Base-by-base conservation (phyloP, 2,113 vertebrate genomes). In the Gallinago undulata region DNA sequence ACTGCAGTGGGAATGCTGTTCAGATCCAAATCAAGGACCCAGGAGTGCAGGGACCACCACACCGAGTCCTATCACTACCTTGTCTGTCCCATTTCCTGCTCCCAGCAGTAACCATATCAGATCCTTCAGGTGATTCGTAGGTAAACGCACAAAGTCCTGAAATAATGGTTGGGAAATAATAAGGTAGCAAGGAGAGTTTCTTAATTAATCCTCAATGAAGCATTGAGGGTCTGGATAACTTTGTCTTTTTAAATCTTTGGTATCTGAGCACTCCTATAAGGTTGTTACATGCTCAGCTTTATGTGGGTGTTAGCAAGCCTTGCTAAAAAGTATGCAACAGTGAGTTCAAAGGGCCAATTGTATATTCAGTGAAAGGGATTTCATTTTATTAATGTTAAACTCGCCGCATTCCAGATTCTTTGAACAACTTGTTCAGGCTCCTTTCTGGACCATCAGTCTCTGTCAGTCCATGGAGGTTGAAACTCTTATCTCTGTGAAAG, bases 401-500 rank as follows among this genome's bases (percentile, higher is more conserved):
- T 81, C 0, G 0, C 30, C 87, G 57, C 57, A 66, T 92, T 94
- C 86, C 74, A 50, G 33, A 89, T 57, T 87, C 84, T 78, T 53
- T 66, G 57, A 84, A 90, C 84, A 84, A 43, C 53, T 92, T 78
- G 48, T 79, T 92, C 84, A 87, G 48, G 50, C 18, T 96, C 18
- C 80, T 96, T 96, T 90, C 80, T 93, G 60, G 80, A 87, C 80
- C 74, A 89, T 96, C 96, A 93, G 69, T 84, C 80, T 95, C 86
- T 89, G 94, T 91, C 96, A 93, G 86, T 41, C 84, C 68, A 53
- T 13, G 76, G 93, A 89, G 89, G 69, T 3, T 81, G 90, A 92
- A 96, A 87, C 22, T 90, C 92, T 95, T 92, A 94, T 92, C 93
- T 95, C 90, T 93, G 35, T 76, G 90, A 93, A 93, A 93, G 86